Evolutionary conservation across 2,888 invertebrate species (phyloP).

Genomic region (Anagyrus pseudococci): DNA sequence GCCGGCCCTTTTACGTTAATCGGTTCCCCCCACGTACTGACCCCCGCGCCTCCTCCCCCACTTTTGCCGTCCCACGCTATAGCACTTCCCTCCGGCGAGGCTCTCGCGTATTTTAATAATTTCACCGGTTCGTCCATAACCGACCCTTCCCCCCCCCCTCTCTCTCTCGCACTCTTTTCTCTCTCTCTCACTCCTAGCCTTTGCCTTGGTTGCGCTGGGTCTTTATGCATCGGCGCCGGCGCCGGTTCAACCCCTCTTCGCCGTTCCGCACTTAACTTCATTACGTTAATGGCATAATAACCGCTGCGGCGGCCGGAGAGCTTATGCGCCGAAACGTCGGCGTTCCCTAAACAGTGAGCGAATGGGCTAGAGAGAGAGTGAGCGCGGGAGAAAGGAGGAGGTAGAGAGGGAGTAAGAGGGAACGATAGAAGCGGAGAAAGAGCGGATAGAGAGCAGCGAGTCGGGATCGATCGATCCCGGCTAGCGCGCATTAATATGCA

Average conservation of each 20-base stretch:
- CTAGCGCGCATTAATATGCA: constrained; percentile 57
- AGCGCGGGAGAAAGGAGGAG: constrained; percentile 5
- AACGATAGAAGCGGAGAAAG: no score
- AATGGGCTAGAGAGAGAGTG: no score
- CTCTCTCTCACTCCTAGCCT: neutral
- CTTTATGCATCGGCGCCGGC: constrained; percentile 3
- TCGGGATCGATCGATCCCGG: constrained; percentile 49
- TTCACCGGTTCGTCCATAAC: no score
- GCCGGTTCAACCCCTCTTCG: constrained; percentile 9
- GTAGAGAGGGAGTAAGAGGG: no score
- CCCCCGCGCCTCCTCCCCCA: no score
- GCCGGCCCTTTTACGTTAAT: constrained; percentile 32
- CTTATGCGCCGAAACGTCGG: constrained; percentile 51
- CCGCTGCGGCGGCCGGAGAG: constrained; percentile 51
- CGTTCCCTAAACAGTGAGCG: constrained; percentile 47
- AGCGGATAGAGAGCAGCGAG: no score
- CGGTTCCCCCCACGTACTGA: no score
- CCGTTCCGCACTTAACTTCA: constrained; percentile 54
- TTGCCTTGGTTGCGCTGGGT: no score
- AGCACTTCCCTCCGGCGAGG: no score
- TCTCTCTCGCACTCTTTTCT: constrained; percentile 2
- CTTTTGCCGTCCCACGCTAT: no score
- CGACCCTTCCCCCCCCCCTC: constrained; percentile 6
- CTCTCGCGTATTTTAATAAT: constrained; percentile 37
- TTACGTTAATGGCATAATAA: constrained; percentile 61